Percentiles rank a stretch among this genome's conserved stretches.
Evolutionary conservation across 2,888 invertebrate genomes (phyloP).

Genomic region (Fabriciana adippe): DNA sequence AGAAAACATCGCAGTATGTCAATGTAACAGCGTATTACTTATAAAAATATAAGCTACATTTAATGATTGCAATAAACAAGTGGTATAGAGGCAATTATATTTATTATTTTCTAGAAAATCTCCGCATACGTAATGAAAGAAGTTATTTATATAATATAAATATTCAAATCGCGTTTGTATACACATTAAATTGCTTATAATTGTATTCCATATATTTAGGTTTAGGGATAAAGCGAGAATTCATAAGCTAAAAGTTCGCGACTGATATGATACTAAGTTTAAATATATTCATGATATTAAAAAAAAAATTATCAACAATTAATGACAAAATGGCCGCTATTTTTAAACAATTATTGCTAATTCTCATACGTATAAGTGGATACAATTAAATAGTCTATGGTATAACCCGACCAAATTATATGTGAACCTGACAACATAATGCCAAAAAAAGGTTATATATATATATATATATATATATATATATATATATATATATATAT

Average conservation of each 20-base stretch:
- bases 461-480: too few relatives aligned
- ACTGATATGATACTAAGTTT: slow-evolving; percentile 20
- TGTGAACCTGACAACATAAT: background rate
- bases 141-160: background rate
- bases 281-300: background rate
- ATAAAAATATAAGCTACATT: slow-evolving; percentile 6
- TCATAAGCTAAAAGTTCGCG: slow-evolving; percentile 27
- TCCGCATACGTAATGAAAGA: too few relatives aligned
- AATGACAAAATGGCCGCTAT: slow-evolving; percentile 1
- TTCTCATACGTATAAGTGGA: too few relatives aligned
- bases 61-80: background rate
- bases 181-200: slow-evolving; percentile 13
- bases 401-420: background rate
- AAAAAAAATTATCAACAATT: background rate
- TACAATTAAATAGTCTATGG: background rate
- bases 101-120: background rate
- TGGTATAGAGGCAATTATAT: background rate
- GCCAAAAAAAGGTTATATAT: too few relatives aligned
- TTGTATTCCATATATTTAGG: slow-evolving; percentile 20
- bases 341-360: background rate
- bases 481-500: too few relatives aligned
- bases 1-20: slow-evolving; percentile 1
- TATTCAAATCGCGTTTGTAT: slow-evolving; percentile 11
- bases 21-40: background rate
- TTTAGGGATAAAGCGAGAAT: slow-evolving; percentile 20